Evolutionary conservation across 2,797 vertebrate species (phyloP).

Genomic region (Babyrousa celebensis): DNA sequence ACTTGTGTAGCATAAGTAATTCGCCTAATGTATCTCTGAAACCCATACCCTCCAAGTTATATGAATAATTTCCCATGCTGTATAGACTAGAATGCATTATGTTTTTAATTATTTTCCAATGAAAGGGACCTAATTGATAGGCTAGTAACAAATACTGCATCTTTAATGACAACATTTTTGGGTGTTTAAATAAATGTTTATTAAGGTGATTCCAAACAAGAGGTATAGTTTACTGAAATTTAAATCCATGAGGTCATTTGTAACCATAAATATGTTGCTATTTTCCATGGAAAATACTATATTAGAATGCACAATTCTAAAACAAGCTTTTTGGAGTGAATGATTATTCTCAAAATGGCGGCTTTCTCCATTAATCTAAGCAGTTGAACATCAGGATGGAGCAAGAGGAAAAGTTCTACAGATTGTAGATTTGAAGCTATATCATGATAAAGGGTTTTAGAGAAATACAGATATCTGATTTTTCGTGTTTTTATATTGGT

Average conservation of each 20-base stretch:
- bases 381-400: conserved; percentile 55
- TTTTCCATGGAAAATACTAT: conserved; percentile 9
- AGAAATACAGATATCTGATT: conserved; percentile 42
- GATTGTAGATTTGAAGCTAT: conserved; percentile 1
- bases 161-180: neutral
- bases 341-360: conserved; percentile 51
- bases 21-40: neutral
- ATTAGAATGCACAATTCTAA: conserved; percentile 67
- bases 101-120: neutral
- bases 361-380: conserved; percentile 78
- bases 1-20: neutral
- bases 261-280: neutral
- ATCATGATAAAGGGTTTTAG: neutral
- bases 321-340: conserved; percentile 82
- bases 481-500: neutral
- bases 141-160: neutral
- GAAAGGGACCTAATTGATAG: neutral
- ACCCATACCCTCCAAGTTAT: neutral
- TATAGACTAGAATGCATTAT: neutral
- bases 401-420: neutral
- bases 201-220: neutral
- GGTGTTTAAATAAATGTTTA: neutral
- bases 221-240: neutral
- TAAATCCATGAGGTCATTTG: neutral
- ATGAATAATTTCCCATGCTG: neutral